Base-by-base conservation (phyloP, 1,140 invertebrate species). In the Orchesella cincta region DNA sequence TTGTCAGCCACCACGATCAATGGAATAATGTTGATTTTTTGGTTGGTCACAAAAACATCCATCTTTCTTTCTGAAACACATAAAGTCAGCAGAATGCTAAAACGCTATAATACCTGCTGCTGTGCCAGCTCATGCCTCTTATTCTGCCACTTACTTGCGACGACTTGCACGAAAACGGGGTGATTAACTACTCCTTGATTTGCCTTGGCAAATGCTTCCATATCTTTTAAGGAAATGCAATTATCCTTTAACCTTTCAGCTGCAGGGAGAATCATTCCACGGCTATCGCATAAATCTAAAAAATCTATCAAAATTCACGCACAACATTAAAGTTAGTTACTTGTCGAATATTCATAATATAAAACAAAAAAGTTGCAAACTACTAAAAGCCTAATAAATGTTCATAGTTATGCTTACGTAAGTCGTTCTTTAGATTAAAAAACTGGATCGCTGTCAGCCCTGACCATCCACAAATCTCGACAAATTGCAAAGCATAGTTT, bases 131-230 rank as follows among this genome's bases (percentile, higher is more conserved):
- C n/a, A n/a, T n/a, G n/a, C n/a, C n/a, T n/a, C n/a, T 12, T 29
- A 67, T 31, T 33, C 33, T 46, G 8, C 23, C 1, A 67, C 62
- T 67, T 67, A 67, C 62, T 67, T 12, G 62, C 62, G n/a, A 67
- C 31, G 33, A 67, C 62, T 12, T 67, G 62, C 12, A 67, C 62
- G 31, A 31, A 67, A 67, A 67, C 31, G 31, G 62, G 62, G 33
- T 12, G 33, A n/a, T 29, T 31, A 14, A 67, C 29, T 5, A 67
- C n/a, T 23, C 33, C 3, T 31, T 67, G 8, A 16, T 5, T 3
- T 8, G 12, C 2, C 33, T 29, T 12, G 33, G 33, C 33, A 31
- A 31, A 29, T 2, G 29, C 8, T 67, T 67, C 5, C 26, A 67
- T 33, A 31, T 67, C 62, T 23, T 31, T 31, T 3, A 67, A 29